These are phyloP conservation scores for Illadopsis cleaveri DNA, from an alignment of 2,113 vertebrate species.

Conservation along the genomic window DNA sequence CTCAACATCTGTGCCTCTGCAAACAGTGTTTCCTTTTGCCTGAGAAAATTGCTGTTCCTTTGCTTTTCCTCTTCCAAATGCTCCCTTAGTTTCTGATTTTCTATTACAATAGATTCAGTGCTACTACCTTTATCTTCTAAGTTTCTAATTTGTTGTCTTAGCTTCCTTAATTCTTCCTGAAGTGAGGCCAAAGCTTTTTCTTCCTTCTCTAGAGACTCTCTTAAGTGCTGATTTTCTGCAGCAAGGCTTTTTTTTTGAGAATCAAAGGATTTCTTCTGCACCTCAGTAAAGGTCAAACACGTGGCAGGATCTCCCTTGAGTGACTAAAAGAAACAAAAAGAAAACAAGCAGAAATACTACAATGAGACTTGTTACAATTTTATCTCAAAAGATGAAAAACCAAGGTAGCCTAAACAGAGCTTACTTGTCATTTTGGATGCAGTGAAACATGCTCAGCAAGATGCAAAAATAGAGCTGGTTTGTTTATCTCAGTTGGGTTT, in stretches of 20 bases:
- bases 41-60: conserved; percentile 74
- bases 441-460: background rate
- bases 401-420: background rate
- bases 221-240: conserved; percentile 84
- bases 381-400: conserved; percentile 25
- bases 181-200: conserved; percentile 81
- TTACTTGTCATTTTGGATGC: background rate
- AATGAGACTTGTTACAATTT: conserved; percentile 45
- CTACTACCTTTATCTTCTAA: conserved; percentile 80
- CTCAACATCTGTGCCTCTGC: conserved; percentile 83
- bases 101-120: conserved; percentile 75
- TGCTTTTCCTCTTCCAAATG: conserved; percentile 85
- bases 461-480: conserved; percentile 21
- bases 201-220: conserved; percentile 82
- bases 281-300: conserved; percentile 74
- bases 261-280: conserved; percentile 75
- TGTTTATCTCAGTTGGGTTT: background rate
- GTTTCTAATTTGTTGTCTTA: conserved; percentile 82
- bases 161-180: conserved; percentile 84
- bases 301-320: conserved; percentile 76
- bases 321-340: conserved; percentile 63
- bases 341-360: background rate
- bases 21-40: conserved; percentile 80
- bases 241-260: conserved; percentile 77
- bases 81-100: conserved; percentile 86